Conservation (phyloP, 1,140 invertebrate species). For the Oscheius sp. region DNA sequence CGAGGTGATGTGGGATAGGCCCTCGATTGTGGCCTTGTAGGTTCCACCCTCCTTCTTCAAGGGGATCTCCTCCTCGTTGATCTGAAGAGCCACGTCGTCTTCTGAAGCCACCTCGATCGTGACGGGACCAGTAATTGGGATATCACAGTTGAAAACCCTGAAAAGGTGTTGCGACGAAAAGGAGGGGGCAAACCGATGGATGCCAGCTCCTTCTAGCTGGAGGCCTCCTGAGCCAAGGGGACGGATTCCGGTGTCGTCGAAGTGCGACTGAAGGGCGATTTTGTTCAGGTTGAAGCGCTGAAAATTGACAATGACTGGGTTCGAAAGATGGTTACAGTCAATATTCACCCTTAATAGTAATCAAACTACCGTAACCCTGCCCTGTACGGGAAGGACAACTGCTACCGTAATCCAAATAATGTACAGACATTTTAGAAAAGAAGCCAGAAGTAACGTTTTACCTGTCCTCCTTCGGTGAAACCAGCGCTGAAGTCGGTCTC, state of each 20-base stretch:
- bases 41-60: not conserved
- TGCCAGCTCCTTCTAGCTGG: not conserved
- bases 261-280: conserved; percentile 5
- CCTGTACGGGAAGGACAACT: no score
- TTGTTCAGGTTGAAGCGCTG: not conserved
- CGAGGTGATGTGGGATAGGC: not conserved
- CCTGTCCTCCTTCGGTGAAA: not conserved
- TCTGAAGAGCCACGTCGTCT: not conserved
- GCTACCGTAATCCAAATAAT: no score
- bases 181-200: no score
- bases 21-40: not conserved
- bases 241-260: not conserved
- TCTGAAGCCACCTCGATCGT: not conserved
- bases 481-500: not conserved
- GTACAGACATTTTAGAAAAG: not conserved
- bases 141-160: not conserved
- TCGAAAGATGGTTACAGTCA: no score
- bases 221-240: not conserved
- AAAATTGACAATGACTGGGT: no score
- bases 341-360: no score
- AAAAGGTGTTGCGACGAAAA: no score
- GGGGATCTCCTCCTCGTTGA: not conserved
- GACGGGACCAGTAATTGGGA: not conserved
- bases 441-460: not conserved
- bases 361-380: no score